Base-by-base conservation (phyloP, 1,140 invertebrate genomes). In the Eurosta solidaginis region DNA sequence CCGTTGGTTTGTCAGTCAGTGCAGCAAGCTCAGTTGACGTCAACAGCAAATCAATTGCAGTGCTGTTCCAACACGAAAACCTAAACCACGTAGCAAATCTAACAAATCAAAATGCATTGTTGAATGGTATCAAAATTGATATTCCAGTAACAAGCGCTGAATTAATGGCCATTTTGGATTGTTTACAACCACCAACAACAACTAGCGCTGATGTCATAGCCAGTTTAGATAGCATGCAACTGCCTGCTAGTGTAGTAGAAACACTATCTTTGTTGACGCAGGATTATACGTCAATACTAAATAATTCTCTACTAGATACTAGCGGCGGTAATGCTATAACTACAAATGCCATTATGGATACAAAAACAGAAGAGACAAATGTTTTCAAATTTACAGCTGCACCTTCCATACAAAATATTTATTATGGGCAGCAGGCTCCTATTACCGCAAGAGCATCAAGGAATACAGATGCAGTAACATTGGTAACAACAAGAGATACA, bases 181-280 rank as follows among this genome's bases (percentile, higher is more conserved):
- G 59, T 6, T 9, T 68, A 40, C 59, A 68, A 68, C 33, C 59
- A 5, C 59, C 59, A 10, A 68, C 59, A n/a, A n/a, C n/a, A 27
- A 68, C 59, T 9, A 68, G 59, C 7, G 73, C 73, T n/a, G 73
- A 74, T 47, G 73, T 68, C 29, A 68, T 68, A 12, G 59, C 59
- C 33, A 40, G 73, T 22, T 45, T 74, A 14, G 44, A 74, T 47
- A 42, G 73, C 9, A 6, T 74, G 73, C 73, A 74, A 44, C 0
- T 74, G 73, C 40, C 44, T 22, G 73, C 40, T 27, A 47, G 44
- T 47, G 44, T 45, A 40, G 73, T 36, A 12, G 73, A 45, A 25
- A 74, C 73, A 2, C 73, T 74, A 12, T 74, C 73, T 2, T 25
- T 74, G 42, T 36, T 74, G 5, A 74, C 40, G 1, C 44, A 47